Evolutionary conservation across 2,797 vertebrate species (phyloP).

Genomic region (Falco columbarius): DNA sequence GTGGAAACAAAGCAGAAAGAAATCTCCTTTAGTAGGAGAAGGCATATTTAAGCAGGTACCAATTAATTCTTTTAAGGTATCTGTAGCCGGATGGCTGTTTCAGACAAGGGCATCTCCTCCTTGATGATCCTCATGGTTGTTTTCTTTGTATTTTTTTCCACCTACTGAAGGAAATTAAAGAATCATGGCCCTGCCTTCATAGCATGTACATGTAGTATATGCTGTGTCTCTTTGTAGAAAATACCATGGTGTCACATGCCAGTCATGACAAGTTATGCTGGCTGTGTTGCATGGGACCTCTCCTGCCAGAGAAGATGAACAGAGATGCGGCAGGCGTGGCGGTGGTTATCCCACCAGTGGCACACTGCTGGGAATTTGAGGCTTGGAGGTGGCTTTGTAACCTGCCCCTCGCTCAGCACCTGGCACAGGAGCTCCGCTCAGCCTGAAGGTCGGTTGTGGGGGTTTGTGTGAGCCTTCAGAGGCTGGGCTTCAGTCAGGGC

Average conservation of each 20-base stretch:
- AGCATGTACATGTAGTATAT: rapidly evolving
- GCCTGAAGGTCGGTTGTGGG: neutral
- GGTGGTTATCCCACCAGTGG: neutral
- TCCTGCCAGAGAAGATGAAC: neutral
- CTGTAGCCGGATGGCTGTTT: neutral
- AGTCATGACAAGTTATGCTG: rapidly evolving
- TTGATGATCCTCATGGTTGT: neutral
- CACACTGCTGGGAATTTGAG: neutral
- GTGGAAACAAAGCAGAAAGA: neutral
- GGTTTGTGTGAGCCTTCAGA: neutral
- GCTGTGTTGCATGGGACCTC: rapidly evolving
- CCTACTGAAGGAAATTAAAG: neutral
- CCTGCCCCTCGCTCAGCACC: neutral
- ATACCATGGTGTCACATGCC: rapidly evolving
- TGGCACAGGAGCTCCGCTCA: neutral
- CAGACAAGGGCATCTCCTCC: neutral
- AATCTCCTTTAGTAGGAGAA: neutral
- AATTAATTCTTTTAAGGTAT: neutral
- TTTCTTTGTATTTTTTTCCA: neutral
- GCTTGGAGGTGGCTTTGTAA: neutral
- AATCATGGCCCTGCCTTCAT: neutral
- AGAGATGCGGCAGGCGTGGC: rapidly evolving
- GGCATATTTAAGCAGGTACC: neutral
- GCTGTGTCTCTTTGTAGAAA: neutral
- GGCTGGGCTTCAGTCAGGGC: neutral